Base-by-base conservation (phyloP, 2,797 vertebrate species). In the Toxotes lorentzi region DNA sequence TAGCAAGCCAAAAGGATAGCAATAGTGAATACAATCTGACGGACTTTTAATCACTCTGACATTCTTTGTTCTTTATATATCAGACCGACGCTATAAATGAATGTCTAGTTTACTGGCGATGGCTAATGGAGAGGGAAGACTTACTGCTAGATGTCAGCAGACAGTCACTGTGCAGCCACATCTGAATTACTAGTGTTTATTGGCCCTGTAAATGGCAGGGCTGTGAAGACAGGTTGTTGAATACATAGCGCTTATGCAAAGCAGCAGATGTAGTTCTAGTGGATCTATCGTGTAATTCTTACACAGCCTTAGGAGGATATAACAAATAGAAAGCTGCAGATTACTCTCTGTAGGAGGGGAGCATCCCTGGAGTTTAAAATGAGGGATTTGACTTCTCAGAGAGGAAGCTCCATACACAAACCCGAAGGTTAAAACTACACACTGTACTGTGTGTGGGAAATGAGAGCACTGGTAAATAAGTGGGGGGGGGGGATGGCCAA, bases 301-400 rank as follows among this genome's bases (percentile, higher is more conserved):
- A 86, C 83, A 81, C 59, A 67, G 86, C 84, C 83, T 91, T 77
- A 83, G 88, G 84, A 90, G 84, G 86, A 89, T 88, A 84, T 88
- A 88, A 90, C 86, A 92, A 93, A 91, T 66, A 88, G 71, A 88
- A 89, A 88, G 86, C 85, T 84, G 74, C 69, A 92, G 91, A 93
- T 94, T 93, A 90, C 76, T 83, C 80, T 70, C 81, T 47, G 86
- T 86, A 67, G 91, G 85, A 88, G 78, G 83, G 69, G 24, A 82
- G 78, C 81, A 66, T 91, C 83, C 89, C 83, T 65, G 66, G 79
- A 86, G 91, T 91, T 88, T 86, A 72, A 87, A 90, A 88, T 72
- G 66, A 85, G 74, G 84, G 80, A 90, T 88, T 84, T 86, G 68
- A 83, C 76, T 71, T 87, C 77, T 86, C 50, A 27, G 73, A 74